Evolutionary conservation across 2,888 invertebrate species (phyloP), one percentile per base, ranked within the genome.

Genomic region (Doris montereyensis): DNA sequence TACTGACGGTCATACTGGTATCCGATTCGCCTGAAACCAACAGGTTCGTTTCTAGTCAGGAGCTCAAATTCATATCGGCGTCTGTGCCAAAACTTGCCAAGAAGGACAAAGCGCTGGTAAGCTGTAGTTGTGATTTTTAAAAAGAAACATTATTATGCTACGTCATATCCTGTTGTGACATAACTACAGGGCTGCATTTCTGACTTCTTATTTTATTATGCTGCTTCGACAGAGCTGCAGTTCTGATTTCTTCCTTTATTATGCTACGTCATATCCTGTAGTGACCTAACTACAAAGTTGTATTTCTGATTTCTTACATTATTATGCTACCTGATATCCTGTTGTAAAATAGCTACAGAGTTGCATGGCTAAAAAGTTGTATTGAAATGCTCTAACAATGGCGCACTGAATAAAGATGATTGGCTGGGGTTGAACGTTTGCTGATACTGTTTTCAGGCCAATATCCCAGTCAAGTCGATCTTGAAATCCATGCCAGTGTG

Each of bases 401-500:
- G 30, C 26, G 17, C 30, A 67, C 8, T 0, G 1, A 17, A 4
- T 26, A 2, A 10, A 8, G 26, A 1, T 28, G 30, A n/a, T 67
- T n/a, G 0, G 5, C 17, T 67, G 67, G 26, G 26, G 26, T 8
- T 60, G 26, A 4, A n/a, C n/a, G n/a, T n/a, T n/a, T n/a, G n/a
- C n/a, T n/a, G n/a, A n/a, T n/a, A n/a, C 57, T 13, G 21, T n/a
- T 52, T 2, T 4, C 80, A 77, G 80, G 35, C 3, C 32, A 28
- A 17, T 1, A 88, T 93, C 32, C 93, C 93, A 0, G 93, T 93
- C 92, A 84, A 84, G 30, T 84, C 89, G n/a, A 89, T 93, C 65
- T 71, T 92, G 1, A 91, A 88, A 34, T 93, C 93, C 34, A 78
- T 83, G 72, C 85, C 87, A n/a, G 86, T 88, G 5, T 89, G 91